These are phyloP conservation scores for Machimus atricapillus DNA, from an alignment of 2,888 invertebrate species.

Conservation along the genomic window DNA sequence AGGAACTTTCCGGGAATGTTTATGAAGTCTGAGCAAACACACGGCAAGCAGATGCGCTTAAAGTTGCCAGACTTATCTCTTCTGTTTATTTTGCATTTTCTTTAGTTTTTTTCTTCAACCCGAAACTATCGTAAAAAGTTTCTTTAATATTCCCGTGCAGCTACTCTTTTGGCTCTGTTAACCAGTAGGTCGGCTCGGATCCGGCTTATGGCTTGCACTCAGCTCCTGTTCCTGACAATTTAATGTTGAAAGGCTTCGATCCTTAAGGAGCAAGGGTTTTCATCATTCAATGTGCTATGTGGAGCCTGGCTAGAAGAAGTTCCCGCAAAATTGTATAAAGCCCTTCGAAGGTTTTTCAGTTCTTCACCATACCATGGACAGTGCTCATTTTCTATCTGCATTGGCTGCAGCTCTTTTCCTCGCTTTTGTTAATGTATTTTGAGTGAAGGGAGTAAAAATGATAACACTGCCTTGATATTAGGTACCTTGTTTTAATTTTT, in stretches of 20 bases:
- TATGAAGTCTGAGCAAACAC: constrained; percentile 31
- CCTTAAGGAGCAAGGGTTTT: neutral
- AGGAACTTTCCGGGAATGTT: constrained; percentile 18
- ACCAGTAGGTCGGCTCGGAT: neutral
- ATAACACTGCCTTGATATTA: neutral
- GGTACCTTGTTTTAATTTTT: neutral
- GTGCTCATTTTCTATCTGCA: neutral
- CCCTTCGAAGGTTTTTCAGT: neutral
- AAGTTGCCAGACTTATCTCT: neutral
- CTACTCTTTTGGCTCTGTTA: neutral
- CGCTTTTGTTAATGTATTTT: neutral
- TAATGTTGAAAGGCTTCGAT: neutral
- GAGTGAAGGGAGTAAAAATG: neutral
- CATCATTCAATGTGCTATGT: neutral
- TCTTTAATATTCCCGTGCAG: neutral
- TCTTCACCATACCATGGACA: neutral
- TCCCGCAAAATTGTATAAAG: neutral
- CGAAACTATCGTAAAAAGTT: neutral
- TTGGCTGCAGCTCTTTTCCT: neutral
- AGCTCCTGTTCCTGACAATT: neutral
- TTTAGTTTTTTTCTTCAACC: neutral
- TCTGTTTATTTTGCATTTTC: constrained; percentile 27
- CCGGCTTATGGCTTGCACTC: neutral
- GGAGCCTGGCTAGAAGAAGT: neutral
- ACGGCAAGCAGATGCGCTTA: constrained; percentile 20